Conservation (phyloP, 2,888 invertebrate genomes). For the Himalopsyche japonica region DNA sequence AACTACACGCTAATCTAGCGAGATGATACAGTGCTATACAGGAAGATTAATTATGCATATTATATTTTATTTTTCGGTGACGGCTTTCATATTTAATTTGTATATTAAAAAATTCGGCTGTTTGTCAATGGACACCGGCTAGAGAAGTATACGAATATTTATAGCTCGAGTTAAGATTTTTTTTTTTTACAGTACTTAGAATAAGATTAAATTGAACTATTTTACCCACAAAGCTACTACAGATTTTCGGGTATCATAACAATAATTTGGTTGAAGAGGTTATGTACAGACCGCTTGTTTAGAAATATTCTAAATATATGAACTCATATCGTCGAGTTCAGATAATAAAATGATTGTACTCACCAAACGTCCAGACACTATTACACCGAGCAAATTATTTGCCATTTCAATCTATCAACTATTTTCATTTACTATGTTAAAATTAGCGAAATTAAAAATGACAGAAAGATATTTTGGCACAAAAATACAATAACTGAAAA, state of each 20-base stretch:
- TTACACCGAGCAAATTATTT: conserved; percentile 30
- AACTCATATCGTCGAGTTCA: not conserved
- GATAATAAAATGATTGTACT: not conserved
- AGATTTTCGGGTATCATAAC: no score
- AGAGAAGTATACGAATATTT: not conserved
- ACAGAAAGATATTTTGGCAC: not conserved
- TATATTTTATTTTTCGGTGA: no score
- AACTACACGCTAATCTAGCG: no score
- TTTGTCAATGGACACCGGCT: no score
- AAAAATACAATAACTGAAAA: not conserved
- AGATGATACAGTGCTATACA: no score
- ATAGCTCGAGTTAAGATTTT: not conserved
- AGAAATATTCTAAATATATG: no score
- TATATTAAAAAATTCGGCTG: no score
- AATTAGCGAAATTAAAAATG: not conserved
- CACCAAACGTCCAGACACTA: conserved; percentile 37
- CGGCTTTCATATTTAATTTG: no score
- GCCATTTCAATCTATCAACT: conserved; percentile 5
- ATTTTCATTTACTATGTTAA: not conserved
- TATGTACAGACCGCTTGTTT: not conserved
- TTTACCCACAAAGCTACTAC: no score
- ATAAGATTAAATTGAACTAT: no score
- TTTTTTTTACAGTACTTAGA: no score
- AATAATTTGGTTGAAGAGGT: not conserved
- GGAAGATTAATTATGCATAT: no score